phyloP scores from a whole-genome alignment of 2,797 vertebrate species.

The Aphelocoma californica region DNA sequence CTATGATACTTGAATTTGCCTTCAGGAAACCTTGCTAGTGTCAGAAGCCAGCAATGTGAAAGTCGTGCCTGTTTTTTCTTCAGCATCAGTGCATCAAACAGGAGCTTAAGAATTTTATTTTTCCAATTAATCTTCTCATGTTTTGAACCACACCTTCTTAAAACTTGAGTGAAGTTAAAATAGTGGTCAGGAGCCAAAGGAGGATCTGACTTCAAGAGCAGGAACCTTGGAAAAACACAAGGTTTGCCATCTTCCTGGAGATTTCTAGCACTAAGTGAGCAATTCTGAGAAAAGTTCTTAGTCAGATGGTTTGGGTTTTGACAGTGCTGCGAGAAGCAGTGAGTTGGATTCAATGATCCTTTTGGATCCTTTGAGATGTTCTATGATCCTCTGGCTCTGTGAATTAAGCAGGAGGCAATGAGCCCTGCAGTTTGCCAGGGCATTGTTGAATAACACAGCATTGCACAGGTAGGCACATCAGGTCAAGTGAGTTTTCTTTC shows the following conservation, averaged over 20 bases:
- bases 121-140: background rate
- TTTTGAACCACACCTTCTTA: background rate
- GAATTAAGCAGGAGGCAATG: background rate
- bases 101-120: background rate
- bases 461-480: background rate
- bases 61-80: background rate
- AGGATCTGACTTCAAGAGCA: background rate
- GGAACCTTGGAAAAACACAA: background rate
- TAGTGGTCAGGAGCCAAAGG: background rate
- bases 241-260: background rate
- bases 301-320: background rate
- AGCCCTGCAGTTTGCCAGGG: background rate
- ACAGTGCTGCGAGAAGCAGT: background rate
- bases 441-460: background rate
- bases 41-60: background rate
- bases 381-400: background rate
- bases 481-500: background rate
- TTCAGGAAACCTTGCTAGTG: background rate
- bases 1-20: background rate
- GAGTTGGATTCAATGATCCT: background rate
- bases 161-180: background rate
- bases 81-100: background rate
- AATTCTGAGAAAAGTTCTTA: background rate
- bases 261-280: background rate
- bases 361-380: background rate